A percentile compares a stretch with the other conserved stretches of the same genome.
phyloP scores from a whole-genome alignment of 2,888 invertebrate genomes.

The Podabrus alpinus region DNA sequence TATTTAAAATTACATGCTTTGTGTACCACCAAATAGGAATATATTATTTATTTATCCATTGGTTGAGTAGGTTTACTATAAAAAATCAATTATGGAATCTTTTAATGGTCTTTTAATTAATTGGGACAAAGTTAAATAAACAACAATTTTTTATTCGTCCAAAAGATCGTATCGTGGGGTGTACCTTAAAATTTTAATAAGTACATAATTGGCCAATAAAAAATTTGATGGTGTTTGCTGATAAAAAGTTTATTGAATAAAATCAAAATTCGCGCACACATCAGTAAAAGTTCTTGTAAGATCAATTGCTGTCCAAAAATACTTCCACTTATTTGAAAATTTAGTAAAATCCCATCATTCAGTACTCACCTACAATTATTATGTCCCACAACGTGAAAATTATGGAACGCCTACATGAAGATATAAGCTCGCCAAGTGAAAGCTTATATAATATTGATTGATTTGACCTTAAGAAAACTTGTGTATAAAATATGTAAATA shows the following conservation, averaged over 20 bases:
- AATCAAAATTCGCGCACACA: too few species aligned
- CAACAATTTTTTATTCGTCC: too few species aligned
- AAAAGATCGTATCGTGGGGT: too few species aligned
- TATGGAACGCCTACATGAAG: not conserved
- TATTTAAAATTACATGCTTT: not conserved
- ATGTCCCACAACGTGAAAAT: not conserved
- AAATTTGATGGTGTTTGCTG: not conserved
- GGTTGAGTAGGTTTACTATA: not conserved
- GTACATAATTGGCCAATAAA: not conserved
- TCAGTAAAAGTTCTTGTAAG: too few species aligned
- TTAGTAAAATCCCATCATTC: not conserved
- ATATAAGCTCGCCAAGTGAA: not conserved
- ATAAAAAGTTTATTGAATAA: not conserved
- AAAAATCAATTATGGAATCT: not conserved
- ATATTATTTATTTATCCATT: not conserved
- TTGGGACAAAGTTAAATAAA: not conserved
- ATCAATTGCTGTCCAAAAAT: not conserved
- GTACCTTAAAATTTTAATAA: not conserved
- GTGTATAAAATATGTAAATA: not conserved
- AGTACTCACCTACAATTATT: not conserved
- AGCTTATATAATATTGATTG: not conserved
- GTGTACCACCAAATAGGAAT: not conserved
- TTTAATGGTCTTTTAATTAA: not conserved
- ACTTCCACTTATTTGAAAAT: not conserved
- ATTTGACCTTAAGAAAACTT: not conserved